Conservation (phyloP, 2,113 vertebrate genomes). For the Thunnus maccoyii region DNA sequence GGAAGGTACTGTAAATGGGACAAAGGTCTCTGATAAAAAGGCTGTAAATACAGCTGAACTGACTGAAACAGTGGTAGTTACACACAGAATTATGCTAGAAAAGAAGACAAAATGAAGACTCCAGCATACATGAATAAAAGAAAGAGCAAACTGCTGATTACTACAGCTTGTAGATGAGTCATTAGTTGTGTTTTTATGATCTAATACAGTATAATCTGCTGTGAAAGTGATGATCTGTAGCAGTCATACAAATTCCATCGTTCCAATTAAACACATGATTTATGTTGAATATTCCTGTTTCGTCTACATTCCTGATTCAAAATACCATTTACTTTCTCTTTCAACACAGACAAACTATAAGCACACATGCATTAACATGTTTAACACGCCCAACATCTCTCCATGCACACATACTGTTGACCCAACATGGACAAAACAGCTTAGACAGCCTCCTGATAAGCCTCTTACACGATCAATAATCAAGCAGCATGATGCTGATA, state of each 20-base stretch:
- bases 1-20: background rate
- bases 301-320: constrained; percentile 12
- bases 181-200: background rate
- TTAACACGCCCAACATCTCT: constrained; percentile 26
- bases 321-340: background rate
- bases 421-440: background rate
- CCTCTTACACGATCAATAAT: constrained; percentile 2
- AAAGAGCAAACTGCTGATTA: background rate
- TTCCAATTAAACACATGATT: constrained; percentile 22
- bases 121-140: constrained; percentile 15
- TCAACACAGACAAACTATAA: no score
- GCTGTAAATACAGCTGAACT: constrained; percentile 25
- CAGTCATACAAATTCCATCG: background rate
- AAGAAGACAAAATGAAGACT: background rate
- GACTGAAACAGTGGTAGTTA: constrained; percentile 24
- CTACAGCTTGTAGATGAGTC: constrained; percentile 10
- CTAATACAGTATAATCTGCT: background rate
- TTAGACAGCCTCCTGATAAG: constrained; percentile 2
- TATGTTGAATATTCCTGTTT: constrained; percentile 2
- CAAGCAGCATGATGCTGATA: background rate
- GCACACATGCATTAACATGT: background rate
- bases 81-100: background rate
- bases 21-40: constrained; percentile 42
- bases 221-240: constrained; percentile 8
- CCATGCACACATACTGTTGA: constrained; percentile 39